Evolutionary conservation across 2,113 vertebrate genomes (phyloP), one percentile per base, ranked within the genome.

Genomic region (Amphilophus citrinellus): DNA sequence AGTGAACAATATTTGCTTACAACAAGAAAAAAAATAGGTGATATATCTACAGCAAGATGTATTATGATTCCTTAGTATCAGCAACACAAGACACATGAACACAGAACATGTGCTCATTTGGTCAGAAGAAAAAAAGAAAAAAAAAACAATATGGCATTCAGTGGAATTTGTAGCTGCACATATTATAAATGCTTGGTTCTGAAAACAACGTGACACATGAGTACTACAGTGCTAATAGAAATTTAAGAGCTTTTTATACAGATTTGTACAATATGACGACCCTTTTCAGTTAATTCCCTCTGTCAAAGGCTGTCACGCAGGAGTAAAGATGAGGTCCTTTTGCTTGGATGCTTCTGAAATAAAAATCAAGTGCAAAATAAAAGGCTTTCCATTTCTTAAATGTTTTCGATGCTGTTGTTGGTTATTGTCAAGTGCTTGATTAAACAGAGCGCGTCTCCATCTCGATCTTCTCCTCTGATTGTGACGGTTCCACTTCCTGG

Each of bases 391-490:
- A 24, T 87, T 84, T 88, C 10, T 63, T 78, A 17, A 86, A 61
- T 60, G 44, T 84, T 87, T 81, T 27, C 24, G 2, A 71, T n/a
- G 32, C 13, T 57, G 15, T 35, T 10, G 2, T 20, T 44, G 20
- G 59, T 84, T 85, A 62, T 32, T 61, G 58, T 39, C 39, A 84
- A 88, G 32, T 22, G 78, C 68, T 66, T 61, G 20, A 57, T 94
- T 97, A 99, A 87, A 99, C 93, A 11, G 96, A 96, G 76, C 97
- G 97, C 13, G 98, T 99, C 95, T 99, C 98, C 95, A 98, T 96
- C 94, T 99, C 97, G 76, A 99, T 98, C 95, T 99, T 99, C 94
- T 99, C 98, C 94, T 99, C 98, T 4, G 97, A 94, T 82, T 98
- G 97, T 5, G 96, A 95, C 15, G 78, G 44, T 50, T 97, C 97